Evolutionary conservation across 2,797 vertebrate species (phyloP).

Genomic region (Aplochiton taeniatus): DNA sequence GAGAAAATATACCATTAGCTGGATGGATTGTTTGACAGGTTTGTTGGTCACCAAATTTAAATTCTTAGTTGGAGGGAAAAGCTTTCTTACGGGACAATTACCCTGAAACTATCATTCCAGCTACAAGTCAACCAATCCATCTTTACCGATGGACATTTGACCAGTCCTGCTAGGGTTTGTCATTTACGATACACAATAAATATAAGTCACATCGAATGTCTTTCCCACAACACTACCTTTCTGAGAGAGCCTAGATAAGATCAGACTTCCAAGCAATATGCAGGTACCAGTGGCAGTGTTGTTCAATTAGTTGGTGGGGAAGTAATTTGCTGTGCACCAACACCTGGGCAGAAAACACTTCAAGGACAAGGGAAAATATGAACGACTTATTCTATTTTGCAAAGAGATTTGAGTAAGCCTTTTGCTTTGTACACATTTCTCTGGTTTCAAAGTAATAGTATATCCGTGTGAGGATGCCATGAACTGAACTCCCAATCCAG

Average conservation of each 20-base stretch:
- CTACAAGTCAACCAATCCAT: neutral
- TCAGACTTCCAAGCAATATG: constrained; percentile 10
- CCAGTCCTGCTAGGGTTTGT: neutral
- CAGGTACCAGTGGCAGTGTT: constrained; percentile 11
- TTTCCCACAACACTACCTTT: constrained; percentile 37
- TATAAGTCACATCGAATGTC: neutral
- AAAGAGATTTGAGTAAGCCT: neutral
- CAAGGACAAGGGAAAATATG: constrained; percentile 21
- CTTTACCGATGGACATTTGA: neutral
- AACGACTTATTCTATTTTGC: neutral
- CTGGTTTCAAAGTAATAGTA: too few relatives aligned
- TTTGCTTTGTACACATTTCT: neutral
- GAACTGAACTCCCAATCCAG: too few relatives aligned
- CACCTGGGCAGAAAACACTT: constrained; percentile 30
- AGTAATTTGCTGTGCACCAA: constrained; percentile 26
- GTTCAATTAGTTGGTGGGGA: neutral
- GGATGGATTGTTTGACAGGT: too few relatives aligned
- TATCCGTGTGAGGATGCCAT: too few relatives aligned
- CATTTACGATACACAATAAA: neutral
- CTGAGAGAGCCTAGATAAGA: constrained; percentile 37
- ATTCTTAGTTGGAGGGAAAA: neutral
- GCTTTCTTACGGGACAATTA: neutral
- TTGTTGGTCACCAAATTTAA: too few relatives aligned
- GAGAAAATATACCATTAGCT: too few relatives aligned
- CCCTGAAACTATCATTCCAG: neutral